Percentiles rank a stretch among this genome's conserved stretches.
These are phyloP conservation scores for Andrena chrysosceles DNA, from an alignment of 2,888 invertebrate genomes.

Conservation along the genomic window DNA sequence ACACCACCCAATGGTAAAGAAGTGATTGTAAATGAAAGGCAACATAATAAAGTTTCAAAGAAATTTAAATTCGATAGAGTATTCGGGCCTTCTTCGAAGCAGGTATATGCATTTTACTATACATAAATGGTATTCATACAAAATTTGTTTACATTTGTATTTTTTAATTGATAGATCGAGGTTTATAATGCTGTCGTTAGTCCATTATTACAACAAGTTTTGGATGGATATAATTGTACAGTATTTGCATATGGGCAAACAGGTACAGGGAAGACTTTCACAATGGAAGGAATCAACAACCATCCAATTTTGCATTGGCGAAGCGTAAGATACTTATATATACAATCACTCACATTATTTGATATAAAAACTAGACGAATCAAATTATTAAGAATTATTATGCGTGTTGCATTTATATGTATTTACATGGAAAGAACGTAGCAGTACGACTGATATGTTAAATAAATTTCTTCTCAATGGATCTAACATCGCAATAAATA, in stretches of 20 bases:
- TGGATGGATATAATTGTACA: constrained; percentile 98
- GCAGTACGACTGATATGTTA: too few relatives aligned
- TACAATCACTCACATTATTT: not conserved
- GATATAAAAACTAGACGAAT: not conserved
- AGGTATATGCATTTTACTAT: constrained; percentile 85
- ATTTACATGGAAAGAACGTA: too few relatives aligned
- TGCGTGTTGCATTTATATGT: too few relatives aligned
- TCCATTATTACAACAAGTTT: constrained; percentile 95
- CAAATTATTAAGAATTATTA: not conserved
- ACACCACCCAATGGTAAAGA: constrained; percentile 88
- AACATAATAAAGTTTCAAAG: constrained; percentile 89
- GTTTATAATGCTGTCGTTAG: constrained; percentile 95
- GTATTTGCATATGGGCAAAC: constrained; percentile 99
- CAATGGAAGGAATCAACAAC: constrained; percentile 95
- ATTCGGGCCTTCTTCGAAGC: constrained; percentile 93
- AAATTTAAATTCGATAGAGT: constrained; percentile 94
- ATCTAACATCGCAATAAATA: too few relatives aligned
- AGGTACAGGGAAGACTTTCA: constrained; percentile 98
- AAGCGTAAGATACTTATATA: constrained; percentile 86
- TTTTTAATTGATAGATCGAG: constrained; percentile 87
- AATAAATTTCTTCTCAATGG: too few relatives aligned
- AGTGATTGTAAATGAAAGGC: constrained; percentile 87
- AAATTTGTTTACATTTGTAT: not conserved
- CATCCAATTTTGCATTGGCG: constrained; percentile 89
- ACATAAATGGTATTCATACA: not conserved